phyloP scores from a whole-genome alignment of 2,113 vertebrate species.

The Seriola rivoliana region DNA sequence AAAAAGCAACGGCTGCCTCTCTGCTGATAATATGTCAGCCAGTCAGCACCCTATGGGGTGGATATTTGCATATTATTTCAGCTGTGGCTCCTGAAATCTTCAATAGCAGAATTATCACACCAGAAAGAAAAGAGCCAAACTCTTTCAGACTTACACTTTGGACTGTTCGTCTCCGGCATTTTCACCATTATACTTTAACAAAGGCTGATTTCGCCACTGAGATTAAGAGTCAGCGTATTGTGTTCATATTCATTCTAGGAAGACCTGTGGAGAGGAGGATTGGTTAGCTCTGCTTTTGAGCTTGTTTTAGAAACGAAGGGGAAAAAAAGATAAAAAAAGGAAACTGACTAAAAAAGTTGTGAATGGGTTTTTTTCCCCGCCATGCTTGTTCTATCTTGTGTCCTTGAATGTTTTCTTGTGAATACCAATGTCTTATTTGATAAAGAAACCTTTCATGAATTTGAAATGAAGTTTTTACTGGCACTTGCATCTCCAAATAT shows the following conservation, averaged over 20 bases:
- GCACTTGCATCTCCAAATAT: conserved; percentile 5
- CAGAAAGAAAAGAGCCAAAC: conserved; percentile 66
- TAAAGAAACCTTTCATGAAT: conserved; percentile 25
- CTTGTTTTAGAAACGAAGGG: conserved; percentile 32
- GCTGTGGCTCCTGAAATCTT: conserved; percentile 76
- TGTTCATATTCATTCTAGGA: conserved; percentile 45
- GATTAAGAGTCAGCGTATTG: conserved; percentile 47
- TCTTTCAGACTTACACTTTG: conserved; percentile 59
- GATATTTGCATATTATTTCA: conserved; percentile 84
- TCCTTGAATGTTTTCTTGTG: conserved; percentile 29
- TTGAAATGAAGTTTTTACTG: conserved; percentile 11
- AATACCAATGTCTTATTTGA: background rate
- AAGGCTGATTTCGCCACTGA: conserved; percentile 61
- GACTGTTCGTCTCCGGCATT: conserved; percentile 47
- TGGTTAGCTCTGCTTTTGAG: conserved; percentile 14
- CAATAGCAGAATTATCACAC: conserved; percentile 80
- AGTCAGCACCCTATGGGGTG: conserved; percentile 75
- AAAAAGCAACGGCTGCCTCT: conserved; percentile 77
- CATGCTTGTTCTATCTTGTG: background rate
- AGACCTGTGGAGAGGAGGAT: conserved; percentile 36
- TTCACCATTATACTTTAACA: conserved; percentile 47
- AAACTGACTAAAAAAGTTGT: conserved; percentile 4
- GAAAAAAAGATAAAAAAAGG: background rate
- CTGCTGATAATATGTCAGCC: conserved; percentile 82
- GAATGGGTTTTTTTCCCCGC: conserved; percentile 1